Base-by-base conservation (phyloP, 35 echinoderm and acorn worm genomes). In the Ophioderma brevispina region DNA sequence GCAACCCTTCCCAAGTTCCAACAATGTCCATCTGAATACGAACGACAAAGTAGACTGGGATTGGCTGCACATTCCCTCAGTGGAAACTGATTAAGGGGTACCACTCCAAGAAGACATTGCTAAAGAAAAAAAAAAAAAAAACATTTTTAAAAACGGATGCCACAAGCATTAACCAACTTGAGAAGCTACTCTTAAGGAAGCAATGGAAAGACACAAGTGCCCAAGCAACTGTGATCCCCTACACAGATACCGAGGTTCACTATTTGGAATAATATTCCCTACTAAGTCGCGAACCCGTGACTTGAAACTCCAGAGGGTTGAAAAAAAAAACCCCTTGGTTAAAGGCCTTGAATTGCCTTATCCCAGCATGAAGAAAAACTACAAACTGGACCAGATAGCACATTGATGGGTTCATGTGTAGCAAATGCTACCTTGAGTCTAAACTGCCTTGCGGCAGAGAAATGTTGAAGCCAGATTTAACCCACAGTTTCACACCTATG, bases 321-420 rank as follows among this genome's bases (percentile, higher is more conserved):
- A 83, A 37, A 93, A 87, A 33, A n/a, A n/a, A n/a, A n/a, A n/a
- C n/a, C 86, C 91, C 32, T 78, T 93, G 10, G 35, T 93, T 23
- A 88, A 93, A 56, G 89, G 89, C n/a, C 31, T 2, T 82, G 15
- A 14, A 23, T 88, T 0, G 80, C 77, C n/a, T n/a, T n/a, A n/a
- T n/a, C n/a, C n/a, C n/a, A n/a, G n/a, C n/a, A n/a, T 5, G 30
- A 78, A 10, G 76, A 30, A 11, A 32, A 35, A 21, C 35, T 42
- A 32, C 30, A 79, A 40, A 43, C 25, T 70, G 23, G n/a, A 38
- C 25, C 38, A 39, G 63, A 80, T 88, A 10, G 55, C 38, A n/a
- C 25, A 55, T 89, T 76, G 85, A 93, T 76, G 80, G 37, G 2
- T 36, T 93, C 2, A 78, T 79, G 19, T 1, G 42, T 93, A 43